Conservation (phyloP, 1,140 invertebrate genomes). For the Orchestia grillus region DNA sequence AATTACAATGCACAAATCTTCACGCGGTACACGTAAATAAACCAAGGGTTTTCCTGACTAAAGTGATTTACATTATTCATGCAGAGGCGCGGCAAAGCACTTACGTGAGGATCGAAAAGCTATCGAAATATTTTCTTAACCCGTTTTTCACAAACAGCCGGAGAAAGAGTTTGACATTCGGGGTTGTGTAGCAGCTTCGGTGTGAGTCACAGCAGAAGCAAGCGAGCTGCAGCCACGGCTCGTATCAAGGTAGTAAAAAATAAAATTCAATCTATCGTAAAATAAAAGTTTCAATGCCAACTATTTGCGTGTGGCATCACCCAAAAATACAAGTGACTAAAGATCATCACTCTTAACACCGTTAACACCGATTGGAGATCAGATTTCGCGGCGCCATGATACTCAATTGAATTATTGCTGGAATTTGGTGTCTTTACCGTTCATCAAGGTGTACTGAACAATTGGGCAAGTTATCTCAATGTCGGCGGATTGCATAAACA, state of each 20-base stretch:
- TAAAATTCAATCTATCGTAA: too few species aligned
- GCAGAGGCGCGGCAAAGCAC: too few species aligned
- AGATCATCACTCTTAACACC: background rate
- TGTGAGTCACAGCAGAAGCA: background rate
- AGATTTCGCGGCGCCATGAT: background rate
- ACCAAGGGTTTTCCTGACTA: too few species aligned
- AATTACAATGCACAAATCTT: too few species aligned
- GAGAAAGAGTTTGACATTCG: background rate
- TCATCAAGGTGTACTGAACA: background rate
- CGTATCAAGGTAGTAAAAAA: background rate
- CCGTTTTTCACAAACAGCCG: background rate
- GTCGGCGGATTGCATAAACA: background rate
- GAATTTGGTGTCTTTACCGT: background rate
- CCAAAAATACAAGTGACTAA: too few species aligned
- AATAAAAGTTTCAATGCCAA: too few species aligned
- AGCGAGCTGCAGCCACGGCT: background rate
- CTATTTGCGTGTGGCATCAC: too few species aligned
- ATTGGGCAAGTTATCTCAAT: background rate
- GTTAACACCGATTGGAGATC: background rate
- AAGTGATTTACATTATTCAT: too few species aligned
- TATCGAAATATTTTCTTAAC: too few species aligned
- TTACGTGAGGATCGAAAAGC: too few species aligned
- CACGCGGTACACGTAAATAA: too few species aligned
- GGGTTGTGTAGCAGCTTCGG: background rate
- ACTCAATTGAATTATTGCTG: background rate